Evolutionary conservation across 2,113 vertebrate species (phyloP).

Genomic region (Capreolus pygargus): DNA sequence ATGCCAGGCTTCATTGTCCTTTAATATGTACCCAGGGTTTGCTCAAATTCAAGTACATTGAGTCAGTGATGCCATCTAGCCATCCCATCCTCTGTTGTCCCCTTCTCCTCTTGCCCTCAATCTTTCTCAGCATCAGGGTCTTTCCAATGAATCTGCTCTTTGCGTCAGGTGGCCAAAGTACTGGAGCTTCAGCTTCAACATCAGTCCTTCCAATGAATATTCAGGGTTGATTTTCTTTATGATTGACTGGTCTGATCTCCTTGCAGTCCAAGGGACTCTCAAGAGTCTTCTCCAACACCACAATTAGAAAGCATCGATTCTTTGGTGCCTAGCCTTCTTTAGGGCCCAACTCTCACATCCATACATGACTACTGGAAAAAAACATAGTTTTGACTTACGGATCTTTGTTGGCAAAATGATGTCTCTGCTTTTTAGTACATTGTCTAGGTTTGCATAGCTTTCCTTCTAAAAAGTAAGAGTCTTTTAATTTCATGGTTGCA

Average conservation of each 20-base stretch:
- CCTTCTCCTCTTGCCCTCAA: not conserved
- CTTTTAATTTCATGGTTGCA: not conserved
- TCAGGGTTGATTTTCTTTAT: not conserved
- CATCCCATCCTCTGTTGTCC: not conserved
- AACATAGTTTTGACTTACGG: not conserved
- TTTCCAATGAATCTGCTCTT: not conserved
- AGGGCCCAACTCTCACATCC: not conserved
- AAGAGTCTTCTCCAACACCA: not conserved
- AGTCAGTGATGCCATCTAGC: not conserved
- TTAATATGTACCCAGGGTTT: not conserved
- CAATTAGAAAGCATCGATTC: not conserved
- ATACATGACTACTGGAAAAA: not conserved
- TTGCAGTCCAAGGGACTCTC: not conserved
- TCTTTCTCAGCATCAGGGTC: not conserved
- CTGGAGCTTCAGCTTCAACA: not conserved
- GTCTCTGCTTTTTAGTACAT: not conserved
- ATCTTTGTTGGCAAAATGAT: not conserved
- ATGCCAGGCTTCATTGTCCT: not conserved
- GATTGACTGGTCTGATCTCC: not conserved
- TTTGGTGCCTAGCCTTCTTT: not conserved
- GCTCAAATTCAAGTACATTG: not conserved
- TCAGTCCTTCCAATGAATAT: not conserved
- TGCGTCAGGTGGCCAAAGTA: rapidly evolving
- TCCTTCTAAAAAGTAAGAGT: not conserved
- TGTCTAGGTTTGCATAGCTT: not conserved